phyloP scores from a whole-genome alignment of 2,113 vertebrate genomes.

The Phasianus colchicus region DNA sequence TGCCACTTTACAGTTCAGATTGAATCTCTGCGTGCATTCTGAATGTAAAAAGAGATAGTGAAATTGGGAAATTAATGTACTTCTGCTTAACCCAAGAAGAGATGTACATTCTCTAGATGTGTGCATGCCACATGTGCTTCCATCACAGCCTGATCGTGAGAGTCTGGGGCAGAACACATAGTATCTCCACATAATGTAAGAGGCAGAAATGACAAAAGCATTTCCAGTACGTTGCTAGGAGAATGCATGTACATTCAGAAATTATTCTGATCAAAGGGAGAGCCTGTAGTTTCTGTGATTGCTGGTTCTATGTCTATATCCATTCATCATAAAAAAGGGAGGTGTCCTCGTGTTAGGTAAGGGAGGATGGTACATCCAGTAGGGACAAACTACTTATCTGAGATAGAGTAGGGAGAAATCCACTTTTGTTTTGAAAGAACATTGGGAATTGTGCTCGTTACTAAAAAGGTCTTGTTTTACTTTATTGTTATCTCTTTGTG shows the following conservation, averaged over 20 bases:
- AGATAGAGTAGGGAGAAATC: background rate
- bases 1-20: background rate
- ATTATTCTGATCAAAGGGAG: background rate
- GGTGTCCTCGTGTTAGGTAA: background rate
- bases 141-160: background rate
- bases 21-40: background rate
- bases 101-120: background rate
- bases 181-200: background rate
- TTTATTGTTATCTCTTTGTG: background rate
- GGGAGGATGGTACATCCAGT: background rate
- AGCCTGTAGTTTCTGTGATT: background rate
- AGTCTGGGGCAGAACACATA: background rate
- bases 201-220: background rate
- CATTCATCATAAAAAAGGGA: background rate
- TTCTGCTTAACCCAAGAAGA: slow-evolving; percentile 21
- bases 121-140: background rate
- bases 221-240: background rate
- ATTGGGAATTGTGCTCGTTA: background rate
- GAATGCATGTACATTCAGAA: background rate
- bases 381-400: background rate
- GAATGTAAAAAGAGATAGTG: background rate
- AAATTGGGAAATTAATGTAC: background rate
- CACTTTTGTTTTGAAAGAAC: background rate
- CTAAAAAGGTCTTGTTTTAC: background rate
- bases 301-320: background rate